Evolutionary conservation across 2,888 invertebrate genomes (phyloP).

Genomic region (Torymus texanus): DNA sequence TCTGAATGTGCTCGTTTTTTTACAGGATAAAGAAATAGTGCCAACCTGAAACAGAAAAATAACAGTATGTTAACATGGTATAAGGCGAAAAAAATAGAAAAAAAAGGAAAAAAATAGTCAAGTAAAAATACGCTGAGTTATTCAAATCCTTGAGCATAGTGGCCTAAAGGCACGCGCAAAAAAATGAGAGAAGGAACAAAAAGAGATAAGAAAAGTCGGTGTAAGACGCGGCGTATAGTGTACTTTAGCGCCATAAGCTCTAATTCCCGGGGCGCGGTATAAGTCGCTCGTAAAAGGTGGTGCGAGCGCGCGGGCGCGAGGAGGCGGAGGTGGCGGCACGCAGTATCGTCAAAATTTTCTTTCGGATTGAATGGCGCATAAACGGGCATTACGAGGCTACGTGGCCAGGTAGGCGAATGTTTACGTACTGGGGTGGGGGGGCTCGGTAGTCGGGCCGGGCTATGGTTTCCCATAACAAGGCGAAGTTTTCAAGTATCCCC

Average conservation of each 20-base stretch:
- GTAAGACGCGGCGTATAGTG: slow-evolving; percentile 43
- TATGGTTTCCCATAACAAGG: slow-evolving; percentile 35
- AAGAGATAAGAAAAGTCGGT: slow-evolving; percentile 39
- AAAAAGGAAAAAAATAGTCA: background rate
- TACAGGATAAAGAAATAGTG: slow-evolving; percentile 42
- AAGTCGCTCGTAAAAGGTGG: slow-evolving; percentile 53
- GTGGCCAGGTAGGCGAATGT: slow-evolving; percentile 51
- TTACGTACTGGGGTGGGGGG: slow-evolving; percentile 25
- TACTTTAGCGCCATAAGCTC: slow-evolving; percentile 52
- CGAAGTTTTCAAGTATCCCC: slow-evolving; percentile 45
- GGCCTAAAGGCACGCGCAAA: slow-evolving; percentile 3
- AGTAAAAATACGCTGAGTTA: slow-evolving; percentile 36
- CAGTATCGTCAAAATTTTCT: slow-evolving; percentile 48
- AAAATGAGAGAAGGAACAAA: slow-evolving; percentile 17
- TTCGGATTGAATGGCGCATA: slow-evolving; percentile 50
- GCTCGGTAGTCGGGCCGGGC: background rate
- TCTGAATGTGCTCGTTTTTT: background rate
- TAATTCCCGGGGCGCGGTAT: slow-evolving; percentile 45
- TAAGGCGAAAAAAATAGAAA: background rate
- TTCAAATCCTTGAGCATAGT: slow-evolving; percentile 29
- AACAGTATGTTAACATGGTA: slow-evolving; percentile 22
- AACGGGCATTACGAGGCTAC: slow-evolving; percentile 51
- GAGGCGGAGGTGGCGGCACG: background rate
- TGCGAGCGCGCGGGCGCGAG: background rate
- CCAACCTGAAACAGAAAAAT: slow-evolving; percentile 50